These are phyloP conservation scores for Stictocephala bisonia DNA, from an alignment of 2,888 invertebrate species.

Conservation along the genomic window DNA sequence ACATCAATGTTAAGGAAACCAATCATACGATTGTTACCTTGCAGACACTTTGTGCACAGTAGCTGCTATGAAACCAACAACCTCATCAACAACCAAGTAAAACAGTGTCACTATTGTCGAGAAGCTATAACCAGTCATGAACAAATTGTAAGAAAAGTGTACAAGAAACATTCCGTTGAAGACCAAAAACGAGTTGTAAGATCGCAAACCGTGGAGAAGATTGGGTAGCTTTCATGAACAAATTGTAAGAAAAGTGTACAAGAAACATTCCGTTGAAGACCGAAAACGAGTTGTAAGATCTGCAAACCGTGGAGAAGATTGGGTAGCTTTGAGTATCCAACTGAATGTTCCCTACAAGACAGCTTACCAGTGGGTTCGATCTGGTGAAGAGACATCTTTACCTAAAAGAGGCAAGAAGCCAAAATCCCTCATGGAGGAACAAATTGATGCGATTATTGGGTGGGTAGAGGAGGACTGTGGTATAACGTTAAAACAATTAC, in stretches of 20 bases:
- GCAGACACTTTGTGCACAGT: too few relatives aligned
- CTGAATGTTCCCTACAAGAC: constrained; percentile 19
- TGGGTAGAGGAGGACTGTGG: not conserved
- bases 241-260: not conserved
- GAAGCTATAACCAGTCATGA: too few relatives aligned
- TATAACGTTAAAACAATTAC: not conserved
- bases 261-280: not conserved
- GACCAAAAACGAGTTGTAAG: too few relatives aligned
- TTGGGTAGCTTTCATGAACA: too few relatives aligned
- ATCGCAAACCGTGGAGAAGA: too few relatives aligned
- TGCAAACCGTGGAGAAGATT: not conserved
- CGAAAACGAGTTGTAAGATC: not conserved
- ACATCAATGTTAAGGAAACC: too few relatives aligned
- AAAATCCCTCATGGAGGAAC: not conserved
- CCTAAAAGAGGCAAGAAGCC: not conserved
- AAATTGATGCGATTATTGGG: constrained; percentile 1
- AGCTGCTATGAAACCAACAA: too few relatives aligned
- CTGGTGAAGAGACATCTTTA: not conserved
- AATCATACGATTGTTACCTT: too few relatives aligned
- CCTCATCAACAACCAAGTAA: too few relatives aligned
- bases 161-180: too few relatives aligned
- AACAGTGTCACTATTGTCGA: too few relatives aligned
- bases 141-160: too few relatives aligned
- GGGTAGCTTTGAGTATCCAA: not conserved
- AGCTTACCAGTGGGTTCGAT: not conserved